A percentile compares a stretch with the other conserved stretches of the same genome.
Evolutionary conservation across 2,888 invertebrate genomes (phyloP).

Genomic region (Pseudococcus longispinus): DNA sequence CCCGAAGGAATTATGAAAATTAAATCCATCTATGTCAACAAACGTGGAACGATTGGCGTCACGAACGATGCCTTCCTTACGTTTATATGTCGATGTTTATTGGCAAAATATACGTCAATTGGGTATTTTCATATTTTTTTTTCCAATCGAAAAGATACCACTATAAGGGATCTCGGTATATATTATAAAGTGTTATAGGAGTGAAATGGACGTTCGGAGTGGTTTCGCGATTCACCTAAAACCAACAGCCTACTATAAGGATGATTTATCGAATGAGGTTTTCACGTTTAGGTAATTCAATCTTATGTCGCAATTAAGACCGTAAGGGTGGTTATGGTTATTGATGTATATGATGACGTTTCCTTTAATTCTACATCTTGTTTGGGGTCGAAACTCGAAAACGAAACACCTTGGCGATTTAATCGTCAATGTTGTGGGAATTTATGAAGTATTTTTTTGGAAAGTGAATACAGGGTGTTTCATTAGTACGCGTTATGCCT

Average conservation of each 20-base stretch:
- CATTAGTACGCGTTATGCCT: neutral
- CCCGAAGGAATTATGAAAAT: slow-evolving; percentile 51
- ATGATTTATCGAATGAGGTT: slow-evolving; percentile 21
- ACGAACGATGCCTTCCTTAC: neutral
- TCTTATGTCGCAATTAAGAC: slow-evolving; percentile 8
- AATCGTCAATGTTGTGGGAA: neutral
- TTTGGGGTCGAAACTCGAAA: slow-evolving; percentile 20
- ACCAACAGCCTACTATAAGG: neutral
- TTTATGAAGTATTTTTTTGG: neutral
- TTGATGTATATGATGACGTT: slow-evolving; percentile 8
- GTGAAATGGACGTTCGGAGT: neutral
- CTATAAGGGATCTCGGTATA: neutral
- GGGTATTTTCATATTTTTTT: neutral
- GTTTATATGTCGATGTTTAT: neutral
- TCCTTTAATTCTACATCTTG: neutral
- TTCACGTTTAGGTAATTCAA: neutral
- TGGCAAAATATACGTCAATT: neutral
- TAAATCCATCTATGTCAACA: slow-evolving; percentile 46
- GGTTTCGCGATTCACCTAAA: neutral
- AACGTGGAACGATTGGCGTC: slow-evolving; percentile 4
- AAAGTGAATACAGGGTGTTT: neutral
- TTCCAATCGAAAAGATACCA: neutral
- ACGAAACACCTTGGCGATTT: neutral
- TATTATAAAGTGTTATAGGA: neutral
- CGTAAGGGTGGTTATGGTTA: slow-evolving; percentile 15